Evolutionary conservation across 2,113 vertebrate species (phyloP), one percentile per base, ranked within the genome.

Genomic region (Oncorhynchus mykiss): DNA sequence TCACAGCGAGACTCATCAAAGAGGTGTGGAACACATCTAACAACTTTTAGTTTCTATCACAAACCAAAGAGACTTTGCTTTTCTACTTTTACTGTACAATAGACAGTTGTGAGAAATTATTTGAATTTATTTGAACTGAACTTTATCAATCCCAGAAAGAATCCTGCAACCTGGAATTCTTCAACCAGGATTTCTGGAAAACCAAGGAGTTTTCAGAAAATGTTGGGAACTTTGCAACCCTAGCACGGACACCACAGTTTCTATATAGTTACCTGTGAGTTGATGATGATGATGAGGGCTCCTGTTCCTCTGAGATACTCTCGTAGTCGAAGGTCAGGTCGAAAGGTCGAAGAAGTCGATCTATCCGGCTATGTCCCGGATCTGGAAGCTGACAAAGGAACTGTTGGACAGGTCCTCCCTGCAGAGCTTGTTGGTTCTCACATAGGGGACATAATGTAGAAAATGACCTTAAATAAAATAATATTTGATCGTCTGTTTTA

Each of bases 361-460:
- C 75, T 97, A 96, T 7, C 96, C 96, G 0, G 96, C 96, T 86
- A 97, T 97, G 88, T 97, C 96, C 96, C 96, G 97, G 83, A 97
- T 97, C 89, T 97, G 96, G 87, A 97, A 97, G 91, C 95, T 97
- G 80, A 97, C 96, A 64, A 97, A 97, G 80, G 96, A 97, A 87
- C 95, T 97, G 88, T 95, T 97, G 93, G 96, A 96, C 60, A 97
- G 95, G 8, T 97, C 96, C 54, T 97, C 95, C 71, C 95, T 89
- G 88, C 95, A 97, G 88, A 97, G 97, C 91, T 96, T 97, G 11
- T 51, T 16, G 95, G 0, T 96, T 97, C 86, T 97, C 96, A 9
- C 95, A 39, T 97, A 25, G 95, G 96, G 0, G 96, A 97, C 96
- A 97, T 97, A 86, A 97, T 97, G 91, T 97, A 96, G 91, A 97